Conservation (phyloP, 2,888 invertebrate species). For the Metallyticus violacea region DNA sequence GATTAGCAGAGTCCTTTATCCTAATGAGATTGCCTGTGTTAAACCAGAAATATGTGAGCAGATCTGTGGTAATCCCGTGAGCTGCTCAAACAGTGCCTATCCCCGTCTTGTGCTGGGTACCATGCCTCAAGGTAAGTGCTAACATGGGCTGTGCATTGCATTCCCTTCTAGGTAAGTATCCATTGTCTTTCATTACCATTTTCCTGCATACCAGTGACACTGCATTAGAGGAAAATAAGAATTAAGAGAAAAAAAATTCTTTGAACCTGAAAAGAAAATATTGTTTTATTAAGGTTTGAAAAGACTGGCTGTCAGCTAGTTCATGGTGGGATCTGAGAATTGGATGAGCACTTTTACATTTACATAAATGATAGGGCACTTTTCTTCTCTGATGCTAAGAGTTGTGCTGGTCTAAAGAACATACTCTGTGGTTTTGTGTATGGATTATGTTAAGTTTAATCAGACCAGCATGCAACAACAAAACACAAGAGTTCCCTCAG, state of each 20-base stretch:
- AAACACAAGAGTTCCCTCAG: too few species aligned
- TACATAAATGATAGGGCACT: background rate
- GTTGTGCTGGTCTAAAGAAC: too few species aligned
- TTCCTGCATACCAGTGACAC: background rate
- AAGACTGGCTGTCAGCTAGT: background rate
- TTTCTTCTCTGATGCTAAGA: background rate
- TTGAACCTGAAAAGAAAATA: background rate
- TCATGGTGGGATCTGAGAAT: background rate
- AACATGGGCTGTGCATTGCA: background rate
- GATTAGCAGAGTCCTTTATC: conserved; percentile 3
- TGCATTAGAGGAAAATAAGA: background rate
- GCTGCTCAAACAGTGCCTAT: conserved; percentile 17
- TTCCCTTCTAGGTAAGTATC: background rate
- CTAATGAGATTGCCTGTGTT: conserved; percentile 6
- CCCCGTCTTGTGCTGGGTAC: conserved; percentile 6
- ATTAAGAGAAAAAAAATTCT: background rate
- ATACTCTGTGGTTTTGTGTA: too few species aligned
- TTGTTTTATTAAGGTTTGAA: background rate
- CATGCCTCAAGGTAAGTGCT: conserved; percentile 6
- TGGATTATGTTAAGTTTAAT: too few species aligned
- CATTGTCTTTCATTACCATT: background rate
- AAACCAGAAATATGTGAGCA: conserved; percentile 12
- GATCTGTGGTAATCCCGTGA: conserved; percentile 6
- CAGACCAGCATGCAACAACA: too few species aligned
- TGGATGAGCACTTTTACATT: background rate